Evolutionary conservation across 2,797 vertebrate genomes (phyloP).

Genomic region (Gallinago solitaria): DNA sequence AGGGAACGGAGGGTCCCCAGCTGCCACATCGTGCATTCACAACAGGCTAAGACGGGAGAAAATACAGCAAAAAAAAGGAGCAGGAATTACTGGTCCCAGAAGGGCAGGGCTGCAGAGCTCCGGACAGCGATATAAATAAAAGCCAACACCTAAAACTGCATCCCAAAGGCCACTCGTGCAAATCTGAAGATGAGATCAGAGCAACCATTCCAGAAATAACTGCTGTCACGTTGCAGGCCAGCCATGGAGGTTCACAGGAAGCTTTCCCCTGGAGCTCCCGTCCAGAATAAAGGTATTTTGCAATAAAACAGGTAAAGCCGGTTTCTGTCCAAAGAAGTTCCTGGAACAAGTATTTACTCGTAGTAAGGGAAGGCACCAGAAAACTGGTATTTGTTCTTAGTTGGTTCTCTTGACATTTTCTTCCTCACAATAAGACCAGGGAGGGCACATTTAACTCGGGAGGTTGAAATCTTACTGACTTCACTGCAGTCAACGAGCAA

Average conservation of each 20-base stretch:
- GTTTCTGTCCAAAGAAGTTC: neutral
- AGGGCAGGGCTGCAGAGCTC: neutral
- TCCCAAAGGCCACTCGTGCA: neutral
- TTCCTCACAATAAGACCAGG: neutral
- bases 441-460: neutral
- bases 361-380: neutral
- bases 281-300: neutral
- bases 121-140: neutral
- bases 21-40: accelerated
- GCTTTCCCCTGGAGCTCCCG: neutral
- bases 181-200: neutral
- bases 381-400: neutral
- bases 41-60: neutral
- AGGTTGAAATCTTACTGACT: neutral
- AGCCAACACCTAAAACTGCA: neutral
- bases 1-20: neutral
- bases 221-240: neutral
- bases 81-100: neutral
- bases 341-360: neutral
- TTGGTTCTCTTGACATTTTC: neutral
- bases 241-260: neutral
- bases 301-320: neutral
- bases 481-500: neutral
- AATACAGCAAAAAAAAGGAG: neutral
- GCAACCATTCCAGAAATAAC: neutral